Evolutionary conservation across 2,113 vertebrate species (phyloP), one percentile per base, ranked within the genome.

Genomic region (Abramis brama): DNA sequence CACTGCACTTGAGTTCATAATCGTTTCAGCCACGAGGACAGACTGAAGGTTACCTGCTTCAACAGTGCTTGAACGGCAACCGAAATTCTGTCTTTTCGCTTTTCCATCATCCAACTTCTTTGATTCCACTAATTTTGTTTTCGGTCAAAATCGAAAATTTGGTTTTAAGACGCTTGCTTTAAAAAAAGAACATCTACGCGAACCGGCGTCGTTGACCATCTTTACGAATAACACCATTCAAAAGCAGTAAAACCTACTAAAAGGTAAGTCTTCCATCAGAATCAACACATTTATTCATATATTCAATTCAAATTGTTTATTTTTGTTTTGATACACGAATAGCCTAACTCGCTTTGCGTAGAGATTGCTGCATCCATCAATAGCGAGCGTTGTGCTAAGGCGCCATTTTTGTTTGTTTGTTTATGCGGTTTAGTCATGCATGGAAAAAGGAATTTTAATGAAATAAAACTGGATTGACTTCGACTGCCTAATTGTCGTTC

Each of bases 61-160:
- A 97, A 97, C 96, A 97, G 96, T 97, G 96, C 91, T 97, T 97
- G 96, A 95, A 97, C 96, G 96, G 96, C 89, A 96, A 94, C 95
- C 93, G 89, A 89, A 90, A 77, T 21, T 57, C 93, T 94, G 94
- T 90, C 89, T 87, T 27, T 39, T 81, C 84, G 80, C 83, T 39
- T 86, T 88, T 75, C 15, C 10, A 47, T 68, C 15, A 2, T 15
- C 12, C 50, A n/a, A 21, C 17, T 50, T 55, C 12, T 52, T 59
- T 7, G 12, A 82, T 45, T 74, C 15, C 4, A 23, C 0, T 52
- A 25, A 43, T 27, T 62, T 75, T 17, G 66, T 70, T 15, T n/a
- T 36, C 23, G 25, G 1, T 59, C 19, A 10, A 36, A 27, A 25
- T 33, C 17, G 9, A 9, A 8, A 8, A 19, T 30, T 71, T 19